Evolutionary conservation across 2,888 invertebrate species (phyloP).

Genomic region (Xestia xanthographa): DNA sequence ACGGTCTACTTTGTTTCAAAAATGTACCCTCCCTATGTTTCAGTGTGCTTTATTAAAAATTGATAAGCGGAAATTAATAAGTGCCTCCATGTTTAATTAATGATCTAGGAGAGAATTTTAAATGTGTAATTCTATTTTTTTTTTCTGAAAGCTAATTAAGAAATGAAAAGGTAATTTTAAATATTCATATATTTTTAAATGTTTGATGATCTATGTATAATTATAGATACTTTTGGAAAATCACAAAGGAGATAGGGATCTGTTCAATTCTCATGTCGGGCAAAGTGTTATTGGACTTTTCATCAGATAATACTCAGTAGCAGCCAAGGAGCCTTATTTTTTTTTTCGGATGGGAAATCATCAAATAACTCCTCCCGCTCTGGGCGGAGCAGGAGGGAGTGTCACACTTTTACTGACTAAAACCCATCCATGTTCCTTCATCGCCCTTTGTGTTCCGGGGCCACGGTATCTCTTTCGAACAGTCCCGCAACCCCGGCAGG

Average conservation of each 20-base stretch:
- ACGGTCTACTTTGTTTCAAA: conserved; percentile 57
- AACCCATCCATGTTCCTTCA: no score
- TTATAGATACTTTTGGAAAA: neutral
- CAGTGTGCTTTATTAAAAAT: conserved; percentile 68
- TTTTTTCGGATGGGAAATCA: no score
- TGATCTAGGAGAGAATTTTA: conserved; percentile 53
- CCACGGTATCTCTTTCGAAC: no score
- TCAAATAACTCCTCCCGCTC: no score
- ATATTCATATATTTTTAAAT: neutral
- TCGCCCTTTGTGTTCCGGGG: no score
- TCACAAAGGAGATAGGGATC: neutral
- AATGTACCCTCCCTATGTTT: conserved; percentile 53
- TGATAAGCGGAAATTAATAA: conserved; percentile 70
- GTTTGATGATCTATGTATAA: neutral
- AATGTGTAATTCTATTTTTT: conserved; percentile 27
- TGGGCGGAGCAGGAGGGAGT: no score
- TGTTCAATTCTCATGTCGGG: no score
- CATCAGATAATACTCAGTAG: no score
- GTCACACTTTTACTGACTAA: no score
- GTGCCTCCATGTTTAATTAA: conserved; percentile 65
- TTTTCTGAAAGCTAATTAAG: neutral
- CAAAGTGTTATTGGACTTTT: no score
- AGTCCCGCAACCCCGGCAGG: no score
- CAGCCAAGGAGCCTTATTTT: no score
- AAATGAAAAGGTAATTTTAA: conserved; percentile 7